Conservation (phyloP, 2,888 invertebrate species). For the Ectobius pallidus region DNA sequence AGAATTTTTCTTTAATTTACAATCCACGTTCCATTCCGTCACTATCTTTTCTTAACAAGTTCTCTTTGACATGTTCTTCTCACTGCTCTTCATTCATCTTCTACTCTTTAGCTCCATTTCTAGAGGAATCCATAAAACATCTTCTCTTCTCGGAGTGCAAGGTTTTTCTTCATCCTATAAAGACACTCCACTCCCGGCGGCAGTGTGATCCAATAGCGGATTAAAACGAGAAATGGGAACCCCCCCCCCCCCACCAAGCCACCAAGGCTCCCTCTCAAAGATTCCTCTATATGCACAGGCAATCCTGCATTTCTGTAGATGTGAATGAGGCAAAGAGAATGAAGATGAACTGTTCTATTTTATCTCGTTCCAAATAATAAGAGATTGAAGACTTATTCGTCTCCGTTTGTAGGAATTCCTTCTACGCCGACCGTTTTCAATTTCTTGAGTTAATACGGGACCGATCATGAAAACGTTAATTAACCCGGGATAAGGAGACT, state of each 20-base stretch:
- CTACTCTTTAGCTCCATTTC: not conserved
- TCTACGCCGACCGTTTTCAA: not conserved
- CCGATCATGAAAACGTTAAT: not conserved
- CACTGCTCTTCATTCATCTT: conserved; percentile 10
- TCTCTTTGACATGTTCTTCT: not conserved
- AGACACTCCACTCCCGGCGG: not conserved
- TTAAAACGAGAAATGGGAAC: not conserved
- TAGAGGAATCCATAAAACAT: conserved; percentile 10
- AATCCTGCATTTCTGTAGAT: not conserved
- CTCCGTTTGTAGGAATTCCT: conserved; percentile 2
- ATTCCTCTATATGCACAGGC: not conserved
- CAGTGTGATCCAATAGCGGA: not conserved
- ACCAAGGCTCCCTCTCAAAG: not conserved
- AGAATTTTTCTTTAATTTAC: too few relatives aligned
- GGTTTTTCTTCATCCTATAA: conserved; percentile 5
- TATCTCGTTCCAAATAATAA: not conserved
- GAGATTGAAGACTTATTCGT: not conserved
- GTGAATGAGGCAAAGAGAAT: not conserved
- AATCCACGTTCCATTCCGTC: too few relatives aligned
- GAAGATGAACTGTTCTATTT: not conserved
- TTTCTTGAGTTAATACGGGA: not conserved
- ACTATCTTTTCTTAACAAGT: too few relatives aligned
- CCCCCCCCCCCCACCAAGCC: not conserved
- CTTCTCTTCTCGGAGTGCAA: not conserved
- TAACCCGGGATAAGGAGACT: not conserved